A percentile compares a stretch with the other conserved stretches of the same genome.
These are phyloP conservation scores for Chamaea fasciata DNA, from an alignment of 2,113 vertebrate genomes.

Conservation along the genomic window DNA sequence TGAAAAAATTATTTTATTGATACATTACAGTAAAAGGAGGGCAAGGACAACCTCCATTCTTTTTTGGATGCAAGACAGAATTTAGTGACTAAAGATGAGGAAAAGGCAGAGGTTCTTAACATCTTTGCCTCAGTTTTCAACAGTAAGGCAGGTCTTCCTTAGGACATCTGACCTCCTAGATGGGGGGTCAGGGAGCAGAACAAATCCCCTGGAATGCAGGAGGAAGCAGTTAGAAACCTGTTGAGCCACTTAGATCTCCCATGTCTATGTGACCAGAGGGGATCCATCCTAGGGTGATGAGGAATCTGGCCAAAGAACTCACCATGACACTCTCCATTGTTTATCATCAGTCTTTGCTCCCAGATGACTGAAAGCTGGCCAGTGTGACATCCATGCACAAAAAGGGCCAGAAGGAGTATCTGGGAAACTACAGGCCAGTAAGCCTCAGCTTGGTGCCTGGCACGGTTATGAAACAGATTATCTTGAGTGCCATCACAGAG, in stretches of 20 bases:
- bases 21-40: neutral
- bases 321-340: no score
- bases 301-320: neutral
- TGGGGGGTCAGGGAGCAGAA: neutral
- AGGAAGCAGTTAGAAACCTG: neutral
- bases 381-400: neutral
- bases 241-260: no score
- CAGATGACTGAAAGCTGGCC: neutral
- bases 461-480: neutral
- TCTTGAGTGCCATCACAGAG: neutral
- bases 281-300: neutral
- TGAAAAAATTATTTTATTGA: neutral
- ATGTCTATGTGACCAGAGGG: no score
- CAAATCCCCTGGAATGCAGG: neutral
- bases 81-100: neutral
- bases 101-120: neutral
- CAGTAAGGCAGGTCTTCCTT: neutral
- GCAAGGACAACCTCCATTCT: neutral
- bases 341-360: no score
- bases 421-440: neutral
- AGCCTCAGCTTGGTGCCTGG: neutral
- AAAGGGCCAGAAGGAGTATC: neutral
- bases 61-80: accelerated
- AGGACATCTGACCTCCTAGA: neutral
- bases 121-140: neutral